A percentile compares a stretch with the other conserved stretches of the same genome.
phyloP scores from a whole-genome alignment of 2,888 invertebrate species.

The Agriotes lineatus region DNA sequence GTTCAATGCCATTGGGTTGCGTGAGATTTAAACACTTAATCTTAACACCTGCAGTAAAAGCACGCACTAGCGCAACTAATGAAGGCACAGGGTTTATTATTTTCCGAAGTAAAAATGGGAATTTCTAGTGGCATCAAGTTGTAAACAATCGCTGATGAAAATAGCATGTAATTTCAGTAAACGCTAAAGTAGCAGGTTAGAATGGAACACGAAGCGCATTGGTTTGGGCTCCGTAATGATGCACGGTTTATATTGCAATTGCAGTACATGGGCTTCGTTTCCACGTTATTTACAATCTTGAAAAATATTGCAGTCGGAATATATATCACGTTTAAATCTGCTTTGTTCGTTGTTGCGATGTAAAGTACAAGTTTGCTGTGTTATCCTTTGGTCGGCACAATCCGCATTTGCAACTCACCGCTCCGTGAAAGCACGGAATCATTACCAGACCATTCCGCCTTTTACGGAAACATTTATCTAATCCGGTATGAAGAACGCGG shows the following conservation, averaged over 20 bases:
- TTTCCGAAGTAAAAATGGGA: conserved; percentile 18
- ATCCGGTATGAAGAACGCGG: conserved; percentile 46
- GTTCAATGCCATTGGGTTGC: no score
- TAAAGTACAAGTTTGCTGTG: conserved; percentile 42
- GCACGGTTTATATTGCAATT: conserved; percentile 44
- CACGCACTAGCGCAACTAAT: no score
- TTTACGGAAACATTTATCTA: conserved; percentile 54
- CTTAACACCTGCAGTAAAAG: no score
- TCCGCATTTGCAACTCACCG: conserved; percentile 48
- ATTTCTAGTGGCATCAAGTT: conserved; percentile 26
- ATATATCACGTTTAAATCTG: conserved; percentile 52
- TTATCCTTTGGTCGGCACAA: conserved; percentile 43
- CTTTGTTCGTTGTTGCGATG: conserved; percentile 48
- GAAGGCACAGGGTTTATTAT: conserved; percentile 2
- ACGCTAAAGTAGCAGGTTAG: conserved; percentile 30
- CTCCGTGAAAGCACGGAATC: conserved; percentile 51
- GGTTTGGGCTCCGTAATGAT: conserved; percentile 26
- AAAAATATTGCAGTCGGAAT: conserved; percentile 48
- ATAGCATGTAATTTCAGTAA: conserved; percentile 34
- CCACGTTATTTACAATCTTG: conserved; percentile 46
- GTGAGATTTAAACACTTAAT: no score
- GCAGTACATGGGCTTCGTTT: conserved; percentile 43
- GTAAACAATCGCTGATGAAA: conserved; percentile 30
- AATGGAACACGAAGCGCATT: conserved; percentile 24
- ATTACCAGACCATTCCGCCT: conserved; percentile 52